These are phyloP conservation scores for Aradus depressus DNA, from an alignment of 2,888 invertebrate genomes.

Conservation along the genomic window DNA sequence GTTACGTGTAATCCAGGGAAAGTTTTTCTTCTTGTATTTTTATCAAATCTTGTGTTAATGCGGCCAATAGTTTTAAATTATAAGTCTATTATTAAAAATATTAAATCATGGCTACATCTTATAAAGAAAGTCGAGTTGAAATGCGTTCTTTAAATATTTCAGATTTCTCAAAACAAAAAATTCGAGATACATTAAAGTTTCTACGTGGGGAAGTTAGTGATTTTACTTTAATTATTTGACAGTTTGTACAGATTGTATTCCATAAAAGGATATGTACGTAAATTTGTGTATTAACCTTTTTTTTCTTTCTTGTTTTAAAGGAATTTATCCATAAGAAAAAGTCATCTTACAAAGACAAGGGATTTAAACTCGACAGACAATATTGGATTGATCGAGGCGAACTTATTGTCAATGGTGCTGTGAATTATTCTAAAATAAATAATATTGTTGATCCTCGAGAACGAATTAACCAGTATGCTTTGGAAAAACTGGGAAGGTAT, in stretches of 20 bases:
- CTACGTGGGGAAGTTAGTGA: conserved; percentile 59
- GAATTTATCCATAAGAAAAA: conserved; percentile 41
- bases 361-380: conserved; percentile 52
- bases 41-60: no score
- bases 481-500: conserved; percentile 59
- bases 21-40: no score
- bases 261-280: background rate
- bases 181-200: conserved; percentile 60
- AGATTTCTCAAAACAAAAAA: conserved; percentile 56
- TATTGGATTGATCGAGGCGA: conserved; percentile 70
- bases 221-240: background rate
- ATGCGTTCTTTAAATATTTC: conserved; percentile 58
- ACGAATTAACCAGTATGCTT: conserved; percentile 55
- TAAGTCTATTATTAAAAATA: no score
- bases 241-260: background rate
- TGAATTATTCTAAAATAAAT: conserved; percentile 52
- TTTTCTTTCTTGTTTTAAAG: conserved; percentile 33
- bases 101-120: background rate
- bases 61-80: no score
- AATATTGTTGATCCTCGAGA: conserved; percentile 49
- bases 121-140: conserved; percentile 48
- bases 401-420: conserved; percentile 58
- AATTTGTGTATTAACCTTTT: background rate
- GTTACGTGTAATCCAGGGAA: no score
- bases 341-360: conserved; percentile 49